phyloP scores from a whole-genome alignment of 2,888 invertebrate genomes.

The Coelinius sp. region DNA sequence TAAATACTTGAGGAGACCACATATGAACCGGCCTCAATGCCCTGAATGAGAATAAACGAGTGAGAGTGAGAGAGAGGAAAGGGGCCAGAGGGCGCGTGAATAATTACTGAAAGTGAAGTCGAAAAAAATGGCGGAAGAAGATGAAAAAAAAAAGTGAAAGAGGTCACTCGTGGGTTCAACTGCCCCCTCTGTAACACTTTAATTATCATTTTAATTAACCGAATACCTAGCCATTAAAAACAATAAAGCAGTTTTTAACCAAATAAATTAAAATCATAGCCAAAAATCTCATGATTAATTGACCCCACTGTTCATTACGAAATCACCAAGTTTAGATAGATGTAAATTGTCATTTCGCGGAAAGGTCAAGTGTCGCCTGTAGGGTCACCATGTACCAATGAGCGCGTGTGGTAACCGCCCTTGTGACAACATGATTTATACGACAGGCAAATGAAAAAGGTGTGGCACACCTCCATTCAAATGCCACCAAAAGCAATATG shows the following conservation, averaged over 20 bases:
- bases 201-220: conserved; percentile 1
- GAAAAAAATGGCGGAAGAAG: conserved; percentile 17
- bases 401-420: conserved; percentile 38
- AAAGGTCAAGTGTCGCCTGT: conserved; percentile 46
- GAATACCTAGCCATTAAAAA: not conserved
- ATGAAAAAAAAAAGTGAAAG: conserved; percentile 38
- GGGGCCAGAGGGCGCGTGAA: conserved; percentile 34
- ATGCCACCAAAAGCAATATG: not conserved
- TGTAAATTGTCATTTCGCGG: conserved; percentile 42
- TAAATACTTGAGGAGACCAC: not conserved
- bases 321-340: conserved; percentile 15
- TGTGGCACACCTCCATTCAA: conserved; percentile 36
- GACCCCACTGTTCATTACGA: not conserved
- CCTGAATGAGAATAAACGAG: not conserved
- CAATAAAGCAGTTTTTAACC: not conserved
- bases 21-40: not conserved
- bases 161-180: no score
- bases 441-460: conserved; percentile 44
- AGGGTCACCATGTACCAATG: conserved; percentile 38
- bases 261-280: not conserved
- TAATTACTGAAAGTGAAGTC: conserved; percentile 10
- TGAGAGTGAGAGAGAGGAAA: conserved; percentile 28
- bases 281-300: not conserved
- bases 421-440: conserved; percentile 44
- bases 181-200: no score